Conservation (phyloP, 2,888 invertebrate species). For the Rutpela maculata region DNA sequence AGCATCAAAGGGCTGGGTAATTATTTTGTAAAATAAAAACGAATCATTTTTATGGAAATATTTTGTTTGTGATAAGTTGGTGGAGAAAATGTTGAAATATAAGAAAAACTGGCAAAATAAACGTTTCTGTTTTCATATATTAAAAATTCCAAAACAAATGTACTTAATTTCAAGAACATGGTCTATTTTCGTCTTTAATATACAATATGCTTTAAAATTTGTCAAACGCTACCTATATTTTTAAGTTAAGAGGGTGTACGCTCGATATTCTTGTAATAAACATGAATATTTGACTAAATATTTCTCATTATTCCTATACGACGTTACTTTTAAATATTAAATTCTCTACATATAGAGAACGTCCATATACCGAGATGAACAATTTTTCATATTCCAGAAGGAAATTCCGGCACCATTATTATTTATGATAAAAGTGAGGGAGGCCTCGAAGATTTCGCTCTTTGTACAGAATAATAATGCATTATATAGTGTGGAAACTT, state of each 20-base stretch:
- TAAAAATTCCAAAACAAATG: too few relatives aligned
- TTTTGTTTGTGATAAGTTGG: too few relatives aligned
- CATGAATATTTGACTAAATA: background rate
- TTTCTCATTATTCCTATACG: constrained; percentile 8
- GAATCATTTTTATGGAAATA: too few relatives aligned
- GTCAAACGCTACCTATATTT: background rate
- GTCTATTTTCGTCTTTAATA: too few relatives aligned
- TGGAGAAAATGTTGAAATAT: too few relatives aligned
- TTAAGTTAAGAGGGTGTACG: background rate
- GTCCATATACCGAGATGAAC: constrained; percentile 15
- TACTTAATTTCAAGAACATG: too few relatives aligned
- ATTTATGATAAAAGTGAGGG: constrained; percentile 6
- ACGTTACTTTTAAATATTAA: constrained; percentile 19
- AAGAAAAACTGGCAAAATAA: too few relatives aligned
- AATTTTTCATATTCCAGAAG: constrained; percentile 23
- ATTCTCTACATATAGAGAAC: constrained; percentile 7
- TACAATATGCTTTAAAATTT: background rate
- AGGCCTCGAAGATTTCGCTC: background rate
- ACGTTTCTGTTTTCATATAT: too few relatives aligned
- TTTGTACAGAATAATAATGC: background rate
- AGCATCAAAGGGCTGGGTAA: too few relatives aligned
- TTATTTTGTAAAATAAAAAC: too few relatives aligned
- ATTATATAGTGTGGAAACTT: background rate
- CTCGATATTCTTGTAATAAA: background rate
- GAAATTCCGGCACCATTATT: background rate